A percentile compares a stretch with the other conserved stretches of the same genome.
Evolutionary conservation across 2,113 vertebrate species (phyloP).

Genomic region (Leuciscus idus): DNA sequence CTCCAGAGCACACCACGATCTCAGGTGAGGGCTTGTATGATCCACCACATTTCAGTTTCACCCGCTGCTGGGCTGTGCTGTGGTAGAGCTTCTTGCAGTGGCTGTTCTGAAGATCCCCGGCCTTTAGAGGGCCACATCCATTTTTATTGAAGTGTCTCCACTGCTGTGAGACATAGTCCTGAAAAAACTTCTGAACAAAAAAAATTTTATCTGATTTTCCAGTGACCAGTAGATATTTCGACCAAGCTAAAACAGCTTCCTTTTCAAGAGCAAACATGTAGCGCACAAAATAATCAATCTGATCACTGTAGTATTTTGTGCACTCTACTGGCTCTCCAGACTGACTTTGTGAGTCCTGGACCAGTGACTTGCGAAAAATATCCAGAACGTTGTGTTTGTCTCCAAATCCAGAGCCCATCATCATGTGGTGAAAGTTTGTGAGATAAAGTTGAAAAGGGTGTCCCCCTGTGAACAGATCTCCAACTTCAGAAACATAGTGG

Average conservation of each 20-base stretch:
- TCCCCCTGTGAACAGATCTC: background rate
- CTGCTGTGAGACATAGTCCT: background rate
- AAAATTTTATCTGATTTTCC: background rate
- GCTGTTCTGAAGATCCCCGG: background rate
- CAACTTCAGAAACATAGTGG: background rate
- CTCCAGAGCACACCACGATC: background rate
- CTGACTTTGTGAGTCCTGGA: no score
- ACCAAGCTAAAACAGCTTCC: constrained; percentile 18
- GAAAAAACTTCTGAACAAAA: background rate
- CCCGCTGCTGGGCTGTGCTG: background rate
- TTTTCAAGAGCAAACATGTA: background rate
- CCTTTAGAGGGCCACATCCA: background rate
- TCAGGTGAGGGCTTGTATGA: background rate
- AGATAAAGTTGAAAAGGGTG: background rate
- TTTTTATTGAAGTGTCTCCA: constrained; percentile 12
- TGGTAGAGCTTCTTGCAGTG: background rate
- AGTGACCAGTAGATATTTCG: background rate
- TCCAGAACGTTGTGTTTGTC: no score
- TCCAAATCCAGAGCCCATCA: background rate
- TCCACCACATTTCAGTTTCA: background rate
- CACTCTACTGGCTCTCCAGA: no score
- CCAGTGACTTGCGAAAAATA: no score
- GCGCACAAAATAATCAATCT: constrained; percentile 26
- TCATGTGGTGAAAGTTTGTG: background rate
- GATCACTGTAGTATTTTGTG: no score